Evolutionary conservation across 2,797 vertebrate species (phyloP), one percentile per base, ranked within the genome.

Genomic region (Pyrrhura leucotis): DNA sequence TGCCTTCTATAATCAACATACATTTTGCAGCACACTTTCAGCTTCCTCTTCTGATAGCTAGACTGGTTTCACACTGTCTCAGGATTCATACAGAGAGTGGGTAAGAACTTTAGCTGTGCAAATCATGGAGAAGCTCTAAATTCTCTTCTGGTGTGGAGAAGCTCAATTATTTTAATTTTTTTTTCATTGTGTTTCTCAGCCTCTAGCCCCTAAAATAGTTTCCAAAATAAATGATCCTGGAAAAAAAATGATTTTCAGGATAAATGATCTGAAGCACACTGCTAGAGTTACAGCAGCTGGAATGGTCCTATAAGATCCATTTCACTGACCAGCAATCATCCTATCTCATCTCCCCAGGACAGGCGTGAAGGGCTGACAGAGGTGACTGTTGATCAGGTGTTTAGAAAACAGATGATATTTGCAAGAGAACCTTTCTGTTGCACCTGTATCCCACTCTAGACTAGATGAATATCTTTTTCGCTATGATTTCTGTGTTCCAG

Each of bases 171-270:
- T 26, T 5, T 12, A 12, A 13, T 26, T 2, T 29, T 66, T 78
- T 28, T 53, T 59, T 44, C 10, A 19, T 23, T 29, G 4, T 80
- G 25, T 91, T 88, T 91, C 54, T 89, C 31, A 69, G 42, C 33
- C 59, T 66, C 10, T 35, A 86, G 37, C 10, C 25, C 23, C 50
- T 86, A 85, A 89, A 90, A 85, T 26, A 66, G 16, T 89, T 89
- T 92, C 69, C 0, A 1, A 94, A 92, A 85, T 76, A 92, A 94
- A 90, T 90, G 73, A 62, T 84, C 40, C 80, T 93, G 58, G 73
- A 86, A 91, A 93, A 93, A 93, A 94, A 82, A 83, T 45, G 7
- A 11, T 58, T 86, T 88, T 69, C 62, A 63, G 62, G 84, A 82
- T 79, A 90, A 95, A 95, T 78, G 53, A 69, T 73, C 80, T 88